Evolutionary conservation across 2,797 vertebrate genomes (phyloP), one percentile per base, ranked within the genome.

Genomic region (Etheostoma nigrum): DNA sequence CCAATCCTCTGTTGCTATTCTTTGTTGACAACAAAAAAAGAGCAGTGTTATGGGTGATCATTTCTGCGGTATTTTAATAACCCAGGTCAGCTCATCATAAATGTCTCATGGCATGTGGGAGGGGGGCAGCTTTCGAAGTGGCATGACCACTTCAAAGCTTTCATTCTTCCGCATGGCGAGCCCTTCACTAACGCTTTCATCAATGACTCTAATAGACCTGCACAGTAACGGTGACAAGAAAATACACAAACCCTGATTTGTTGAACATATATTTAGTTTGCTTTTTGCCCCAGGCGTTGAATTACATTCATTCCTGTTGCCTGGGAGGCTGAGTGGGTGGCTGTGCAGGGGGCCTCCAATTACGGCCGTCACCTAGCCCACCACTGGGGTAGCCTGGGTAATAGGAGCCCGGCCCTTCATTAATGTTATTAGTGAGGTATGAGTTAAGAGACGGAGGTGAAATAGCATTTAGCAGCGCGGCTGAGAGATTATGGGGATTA

Each of bases 221-320:
- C 86, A 89, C 87, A 95, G 94, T 91, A 91, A 90, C 85, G 69
- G 90, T 93, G 94, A 94, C 93, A 93, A 88, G 86, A 93, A 92
- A 93, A 94, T 93, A 95, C 91, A 95, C 91, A 95, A 95, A 91
- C 92, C 89, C 89, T 93, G 92, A 95, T 95, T 95, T 95, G 93
- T 91, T 94, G 91, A 96, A 95, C 93, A 96, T 93, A 94, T 96
- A 92, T 95, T 96, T 96, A 88, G 83, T 95, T 92, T 93, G 58
- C 93, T 95, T 94, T 94, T 88, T 92, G 93, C 94, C 76, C 94
- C 80, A 85, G 94, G 95, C 94, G 82, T 85, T 93, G 94, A 96
- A 95, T 95, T 95, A 93, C 91, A 95, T 95, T 95, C 94, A 89
- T 93, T 90, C 90, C 74, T 55, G 85, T 86, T 89, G 88, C 91